A percentile compares a stretch with the other conserved stretches of the same genome.
phyloP scores from a whole-genome alignment of 2,113 vertebrate species.

The Rhynchopsitta pachyrhyncha region DNA sequence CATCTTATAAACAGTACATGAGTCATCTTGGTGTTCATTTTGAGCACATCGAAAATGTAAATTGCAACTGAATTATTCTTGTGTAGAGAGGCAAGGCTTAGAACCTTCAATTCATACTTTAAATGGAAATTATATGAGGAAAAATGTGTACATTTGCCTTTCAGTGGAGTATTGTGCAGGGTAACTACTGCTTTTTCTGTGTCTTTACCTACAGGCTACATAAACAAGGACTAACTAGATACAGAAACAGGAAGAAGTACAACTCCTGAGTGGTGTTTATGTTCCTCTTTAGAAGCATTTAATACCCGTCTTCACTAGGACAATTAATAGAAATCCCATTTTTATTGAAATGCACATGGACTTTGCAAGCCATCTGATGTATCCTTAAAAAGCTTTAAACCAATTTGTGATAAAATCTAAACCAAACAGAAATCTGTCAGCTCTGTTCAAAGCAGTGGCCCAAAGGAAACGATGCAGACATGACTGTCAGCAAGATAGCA shows the following conservation, averaged over 20 bases:
- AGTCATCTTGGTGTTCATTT: conserved; percentile 47
- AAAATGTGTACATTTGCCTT: conserved; percentile 45
- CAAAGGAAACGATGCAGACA: conserved; percentile 53
- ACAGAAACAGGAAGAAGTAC: background rate
- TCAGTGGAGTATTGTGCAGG: conserved; percentile 7
- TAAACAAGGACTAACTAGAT: conserved; percentile 30
- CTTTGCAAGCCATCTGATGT: conserved; percentile 54
- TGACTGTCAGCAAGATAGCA: conserved; percentile 49
- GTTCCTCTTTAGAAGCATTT: conserved; percentile 42
- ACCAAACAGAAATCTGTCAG: conserved; percentile 53
- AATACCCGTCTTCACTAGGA: background rate
- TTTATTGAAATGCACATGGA: conserved; percentile 25
- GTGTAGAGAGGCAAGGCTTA: conserved; percentile 21
- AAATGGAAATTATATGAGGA: conserved; percentile 31
- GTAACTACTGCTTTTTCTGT: conserved; percentile 43
- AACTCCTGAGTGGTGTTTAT: background rate
- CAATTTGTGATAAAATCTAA: conserved; percentile 67
- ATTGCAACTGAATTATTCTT: conserved; percentile 40
- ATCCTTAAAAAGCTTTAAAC: conserved; percentile 65
- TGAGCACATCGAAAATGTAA: conserved; percentile 4
- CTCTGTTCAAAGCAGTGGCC: conserved; percentile 53
- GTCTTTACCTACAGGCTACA: background rate
- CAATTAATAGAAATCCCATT: conserved; percentile 36
- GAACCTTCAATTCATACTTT: conserved; percentile 8
- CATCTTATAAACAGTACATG: conserved; percentile 53